These are phyloP conservation scores for Itoplectis maculator DNA, from an alignment of 2,888 invertebrate genomes.

Conservation along the genomic window DNA sequence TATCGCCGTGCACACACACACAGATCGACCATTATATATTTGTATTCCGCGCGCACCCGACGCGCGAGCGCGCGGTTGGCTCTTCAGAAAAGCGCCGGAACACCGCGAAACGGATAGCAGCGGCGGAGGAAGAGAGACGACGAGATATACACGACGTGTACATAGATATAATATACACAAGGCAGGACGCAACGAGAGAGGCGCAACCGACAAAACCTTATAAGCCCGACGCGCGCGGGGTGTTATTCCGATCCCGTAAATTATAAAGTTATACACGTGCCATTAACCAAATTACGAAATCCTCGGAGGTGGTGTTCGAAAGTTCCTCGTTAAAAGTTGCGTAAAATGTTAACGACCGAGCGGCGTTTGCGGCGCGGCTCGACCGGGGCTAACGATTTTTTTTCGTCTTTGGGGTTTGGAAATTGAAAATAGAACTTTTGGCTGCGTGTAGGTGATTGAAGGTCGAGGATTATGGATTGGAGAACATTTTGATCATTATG, in stretches of 20 bases:
- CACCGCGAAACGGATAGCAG: slow-evolving; percentile 4
- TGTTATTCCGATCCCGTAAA: slow-evolving; percentile 20
- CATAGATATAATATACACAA: neutral
- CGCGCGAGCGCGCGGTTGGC: slow-evolving; percentile 24
- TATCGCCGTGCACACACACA: slow-evolving; percentile 2
- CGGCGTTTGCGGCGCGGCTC: neutral
- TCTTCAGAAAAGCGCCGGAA: slow-evolving; percentile 38
- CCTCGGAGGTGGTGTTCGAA: slow-evolving; percentile 11
- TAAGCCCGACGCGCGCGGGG: slow-evolving; percentile 16
- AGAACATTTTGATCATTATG: too few relatives aligned
- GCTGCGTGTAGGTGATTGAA: neutral
- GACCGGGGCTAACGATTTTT: neutral
- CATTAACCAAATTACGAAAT: slow-evolving; percentile 30
- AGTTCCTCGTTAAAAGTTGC: slow-evolving; percentile 29
- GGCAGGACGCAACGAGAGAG: slow-evolving; percentile 1
- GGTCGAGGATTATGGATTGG: neutral
- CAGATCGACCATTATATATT: slow-evolving; percentile 22
- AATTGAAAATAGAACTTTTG: too few relatives aligned
- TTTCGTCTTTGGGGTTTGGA: too few relatives aligned
- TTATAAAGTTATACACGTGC: slow-evolving; percentile 27
- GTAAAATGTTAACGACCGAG: neutral
- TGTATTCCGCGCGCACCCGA: slow-evolving; percentile 15
- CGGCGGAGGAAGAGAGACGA: slow-evolving; percentile 7
- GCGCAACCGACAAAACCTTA: slow-evolving; percentile 26
- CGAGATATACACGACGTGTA: neutral